Evolutionary conservation across 2,888 invertebrate genomes (phyloP).

Genomic region (Drosophila anomalata): DNA sequence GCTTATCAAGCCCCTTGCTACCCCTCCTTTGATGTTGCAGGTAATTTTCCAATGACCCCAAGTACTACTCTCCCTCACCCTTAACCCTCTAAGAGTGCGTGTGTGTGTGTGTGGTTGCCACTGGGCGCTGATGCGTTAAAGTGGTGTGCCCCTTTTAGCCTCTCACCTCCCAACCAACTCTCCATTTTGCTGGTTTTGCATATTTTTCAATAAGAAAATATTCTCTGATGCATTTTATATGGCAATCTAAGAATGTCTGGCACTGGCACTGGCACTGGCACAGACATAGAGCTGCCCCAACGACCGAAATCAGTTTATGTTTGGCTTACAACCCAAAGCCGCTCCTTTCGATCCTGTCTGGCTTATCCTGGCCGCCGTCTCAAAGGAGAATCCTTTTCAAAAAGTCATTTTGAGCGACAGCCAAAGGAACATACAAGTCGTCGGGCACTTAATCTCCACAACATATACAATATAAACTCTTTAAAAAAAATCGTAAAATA

Average conservation of each 20-base stretch:
- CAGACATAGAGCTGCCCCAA: neutral
- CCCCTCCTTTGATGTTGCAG: slow-evolving; percentile 1
- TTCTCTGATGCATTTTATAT: slow-evolving; percentile 35
- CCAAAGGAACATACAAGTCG: slow-evolving; percentile 8
- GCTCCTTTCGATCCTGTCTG: neutral
- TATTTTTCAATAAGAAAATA: slow-evolving; percentile 61
- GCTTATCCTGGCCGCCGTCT: slow-evolving; percentile 12
- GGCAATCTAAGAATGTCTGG: slow-evolving; percentile 22
- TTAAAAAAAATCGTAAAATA: too few relatives aligned
- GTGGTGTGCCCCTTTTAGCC: slow-evolving; percentile 9
- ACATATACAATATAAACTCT: neutral
- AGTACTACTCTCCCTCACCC: neutral
- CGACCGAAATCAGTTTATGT: slow-evolving; percentile 18
- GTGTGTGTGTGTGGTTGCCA: too few relatives aligned
- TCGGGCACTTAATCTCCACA: neutral
- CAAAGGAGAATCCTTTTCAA: slow-evolving; percentile 1
- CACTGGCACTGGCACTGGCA: neutral
- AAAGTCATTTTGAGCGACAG: slow-evolving; percentile 28
- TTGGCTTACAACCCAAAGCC: slow-evolving; percentile 32
- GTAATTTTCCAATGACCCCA: slow-evolving; percentile 11
- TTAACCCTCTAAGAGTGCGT: neutral
- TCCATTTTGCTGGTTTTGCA: slow-evolving; percentile 53
- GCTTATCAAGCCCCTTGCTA: neutral
- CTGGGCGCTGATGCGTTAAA: slow-evolving; percentile 37
- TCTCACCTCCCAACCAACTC: neutral